These are phyloP conservation scores for Pelodytes ibericus DNA, from an alignment of 2,797 vertebrate species.

Conservation along the genomic window DNA sequence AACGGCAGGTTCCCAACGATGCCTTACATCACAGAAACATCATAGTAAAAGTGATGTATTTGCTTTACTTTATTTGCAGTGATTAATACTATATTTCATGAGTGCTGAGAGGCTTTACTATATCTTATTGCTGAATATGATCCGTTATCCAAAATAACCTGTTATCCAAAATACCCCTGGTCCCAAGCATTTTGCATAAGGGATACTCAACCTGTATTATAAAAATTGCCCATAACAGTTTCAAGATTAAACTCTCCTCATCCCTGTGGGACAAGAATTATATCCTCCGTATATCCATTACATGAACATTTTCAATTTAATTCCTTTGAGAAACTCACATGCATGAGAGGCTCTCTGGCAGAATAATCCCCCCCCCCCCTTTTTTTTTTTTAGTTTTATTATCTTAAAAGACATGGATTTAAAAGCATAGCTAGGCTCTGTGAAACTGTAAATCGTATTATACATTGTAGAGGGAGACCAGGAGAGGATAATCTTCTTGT, in stretches of 20 bases:
- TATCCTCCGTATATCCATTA: neutral
- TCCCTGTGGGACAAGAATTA: neutral
- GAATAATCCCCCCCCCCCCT: slow-evolving; percentile 39
- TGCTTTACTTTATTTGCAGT: too few relatives aligned
- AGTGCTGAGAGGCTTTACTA: too few relatives aligned
- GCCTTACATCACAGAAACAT: too few relatives aligned
- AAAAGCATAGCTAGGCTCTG: slow-evolving; percentile 2
- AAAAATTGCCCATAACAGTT: neutral
- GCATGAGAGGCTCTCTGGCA: slow-evolving; percentile 5
- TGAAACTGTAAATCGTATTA: slow-evolving; percentile 18
- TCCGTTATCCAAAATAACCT: too few relatives aligned
- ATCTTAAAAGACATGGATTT: slow-evolving; percentile 29
- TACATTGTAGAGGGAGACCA: neutral
- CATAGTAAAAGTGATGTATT: too few relatives aligned
- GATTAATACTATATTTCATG: too few relatives aligned
- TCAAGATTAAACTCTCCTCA: neutral
- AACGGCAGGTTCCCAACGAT: too few relatives aligned
- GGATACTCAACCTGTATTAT: too few relatives aligned
- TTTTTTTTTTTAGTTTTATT: slow-evolving; percentile 38
- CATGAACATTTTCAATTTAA: neutral
- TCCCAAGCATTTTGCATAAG: too few relatives aligned
- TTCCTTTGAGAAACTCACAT: neutral
- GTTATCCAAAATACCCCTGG: too few relatives aligned
- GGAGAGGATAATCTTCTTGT: slow-evolving; percentile 11
- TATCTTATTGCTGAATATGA: too few relatives aligned